Evolutionary conservation across 1,140 invertebrate genomes (phyloP).

Genomic region (Lamellibrachia luymesi): DNA sequence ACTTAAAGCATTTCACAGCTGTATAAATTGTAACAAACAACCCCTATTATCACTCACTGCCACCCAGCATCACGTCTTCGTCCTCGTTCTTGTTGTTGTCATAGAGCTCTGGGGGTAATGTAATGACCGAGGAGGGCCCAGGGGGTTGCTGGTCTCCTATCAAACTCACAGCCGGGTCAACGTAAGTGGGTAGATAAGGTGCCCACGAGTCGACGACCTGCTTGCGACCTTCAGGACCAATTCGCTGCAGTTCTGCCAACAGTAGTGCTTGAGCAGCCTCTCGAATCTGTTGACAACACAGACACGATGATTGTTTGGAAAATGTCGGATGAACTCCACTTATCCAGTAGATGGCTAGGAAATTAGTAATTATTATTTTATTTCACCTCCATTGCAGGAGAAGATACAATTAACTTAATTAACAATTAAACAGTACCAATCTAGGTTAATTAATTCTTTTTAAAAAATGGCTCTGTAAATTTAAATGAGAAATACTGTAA

Average conservation of each 20-base stretch:
- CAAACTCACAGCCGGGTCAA: slow-evolving; percentile 63
- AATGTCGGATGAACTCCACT: background rate
- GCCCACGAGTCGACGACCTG: slow-evolving; percentile 91
- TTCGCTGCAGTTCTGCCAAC: slow-evolving; percentile 84
- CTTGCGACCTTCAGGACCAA: slow-evolving; percentile 90
- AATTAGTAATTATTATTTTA: too few species aligned
- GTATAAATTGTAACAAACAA: background rate
- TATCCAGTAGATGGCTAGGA: too few species aligned
- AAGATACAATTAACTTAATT: too few species aligned
- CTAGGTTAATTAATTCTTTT: too few species aligned
- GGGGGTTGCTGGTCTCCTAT: slow-evolving; percentile 25
- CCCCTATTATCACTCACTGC: slow-evolving; percentile 19
- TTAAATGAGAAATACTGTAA: too few species aligned
- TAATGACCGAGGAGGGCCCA: slow-evolving; percentile 11
- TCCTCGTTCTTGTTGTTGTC: slow-evolving; percentile 79
- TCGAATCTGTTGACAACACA: slow-evolving; percentile 63
- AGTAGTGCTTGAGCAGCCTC: slow-evolving; percentile 95
- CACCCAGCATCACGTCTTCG: slow-evolving; percentile 35
- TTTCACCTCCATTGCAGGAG: too few species aligned
- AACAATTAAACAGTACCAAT: too few species aligned
- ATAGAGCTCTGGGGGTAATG: slow-evolving; percentile 36
- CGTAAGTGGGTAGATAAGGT: slow-evolving; percentile 86
- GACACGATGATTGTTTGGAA: background rate
- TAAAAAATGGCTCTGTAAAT: too few species aligned
- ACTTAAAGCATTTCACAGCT: background rate